These are phyloP conservation scores for Ceriagrion tenellum DNA, from an alignment of 2,888 invertebrate species.

Conservation along the genomic window DNA sequence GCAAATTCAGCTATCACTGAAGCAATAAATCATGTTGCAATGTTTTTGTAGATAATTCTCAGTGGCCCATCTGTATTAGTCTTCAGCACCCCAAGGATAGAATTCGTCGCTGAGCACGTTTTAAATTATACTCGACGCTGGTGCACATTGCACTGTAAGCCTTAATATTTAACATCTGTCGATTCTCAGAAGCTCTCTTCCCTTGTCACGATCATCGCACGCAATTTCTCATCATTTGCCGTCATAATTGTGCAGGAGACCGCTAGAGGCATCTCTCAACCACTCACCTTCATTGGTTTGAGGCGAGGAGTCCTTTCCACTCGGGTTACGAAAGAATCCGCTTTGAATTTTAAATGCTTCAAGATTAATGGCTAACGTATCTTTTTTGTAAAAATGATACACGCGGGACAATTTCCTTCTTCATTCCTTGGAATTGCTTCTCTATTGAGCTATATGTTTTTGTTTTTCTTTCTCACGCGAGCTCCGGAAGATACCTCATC, in stretches of 20 bases:
- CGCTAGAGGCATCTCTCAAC: constrained; percentile 41
- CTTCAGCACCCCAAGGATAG: no score
- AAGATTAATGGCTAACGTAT: constrained; percentile 45
- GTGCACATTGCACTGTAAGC: background rate
- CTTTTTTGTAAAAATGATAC: constrained; percentile 6
- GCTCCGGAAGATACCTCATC: background rate
- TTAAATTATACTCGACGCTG: background rate
- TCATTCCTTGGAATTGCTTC: constrained; percentile 13
- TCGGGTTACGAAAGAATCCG: constrained; percentile 18
- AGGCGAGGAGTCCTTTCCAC: background rate
- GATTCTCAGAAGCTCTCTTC: constrained; percentile 27
- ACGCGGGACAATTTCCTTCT: constrained; percentile 39
- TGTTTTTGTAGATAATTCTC: no score
- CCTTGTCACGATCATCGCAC: constrained; percentile 50
- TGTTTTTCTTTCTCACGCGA: constrained; percentile 42
- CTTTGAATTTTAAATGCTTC: constrained; percentile 34
- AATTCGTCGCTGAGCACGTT: background rate
- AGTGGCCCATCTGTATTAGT: no score
- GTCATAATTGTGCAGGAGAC: constrained; percentile 33
- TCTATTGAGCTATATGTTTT: background rate
- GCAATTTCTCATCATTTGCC: constrained; percentile 67
- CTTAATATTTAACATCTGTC: constrained; percentile 42
- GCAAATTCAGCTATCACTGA: no score
- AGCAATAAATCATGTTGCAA: no score
- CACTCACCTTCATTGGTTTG: background rate